Conservation (phyloP, 1,140 invertebrate species). For the Caenorhabditis tropicalis region DNA sequence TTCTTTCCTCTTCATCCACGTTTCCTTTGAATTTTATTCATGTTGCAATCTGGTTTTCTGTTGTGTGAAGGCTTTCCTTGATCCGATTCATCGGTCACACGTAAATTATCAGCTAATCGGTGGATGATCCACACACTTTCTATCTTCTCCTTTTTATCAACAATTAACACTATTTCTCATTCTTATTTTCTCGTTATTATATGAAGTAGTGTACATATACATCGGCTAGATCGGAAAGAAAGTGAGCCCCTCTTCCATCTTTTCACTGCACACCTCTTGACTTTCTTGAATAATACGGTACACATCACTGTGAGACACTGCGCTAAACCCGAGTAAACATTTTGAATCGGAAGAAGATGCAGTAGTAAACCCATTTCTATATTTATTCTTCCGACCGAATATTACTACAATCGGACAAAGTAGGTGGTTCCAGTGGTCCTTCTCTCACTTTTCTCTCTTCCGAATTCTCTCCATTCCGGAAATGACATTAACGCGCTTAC, state of each 20-base stretch:
- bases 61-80: background rate
- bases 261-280: conserved; percentile 5
- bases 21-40: conserved; percentile 3
- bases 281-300: conserved; percentile 39
- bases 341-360: background rate
- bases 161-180: too few species aligned
- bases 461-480: background rate
- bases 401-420: conserved; percentile 22
- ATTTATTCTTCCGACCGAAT: background rate
- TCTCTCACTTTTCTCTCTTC: background rate
- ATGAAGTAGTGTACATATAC: background rate
- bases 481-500: conserved; percentile 25
- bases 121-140: background rate
- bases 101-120: conserved; percentile 40
- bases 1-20: background rate
- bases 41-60: conserved; percentile 1
- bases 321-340: conserved; percentile 40
- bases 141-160: background rate
- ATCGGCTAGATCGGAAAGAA: background rate
- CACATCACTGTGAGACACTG: conserved; percentile 19
- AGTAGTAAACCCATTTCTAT: conserved; percentile 33
- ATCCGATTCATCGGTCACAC: background rate
- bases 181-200: background rate
- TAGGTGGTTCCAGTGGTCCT: conserved; percentile 31
- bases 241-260: background rate